These are phyloP conservation scores for Condylura cristata DNA, from an alignment of 2,113 vertebrate species.

Conservation along the genomic window DNA sequence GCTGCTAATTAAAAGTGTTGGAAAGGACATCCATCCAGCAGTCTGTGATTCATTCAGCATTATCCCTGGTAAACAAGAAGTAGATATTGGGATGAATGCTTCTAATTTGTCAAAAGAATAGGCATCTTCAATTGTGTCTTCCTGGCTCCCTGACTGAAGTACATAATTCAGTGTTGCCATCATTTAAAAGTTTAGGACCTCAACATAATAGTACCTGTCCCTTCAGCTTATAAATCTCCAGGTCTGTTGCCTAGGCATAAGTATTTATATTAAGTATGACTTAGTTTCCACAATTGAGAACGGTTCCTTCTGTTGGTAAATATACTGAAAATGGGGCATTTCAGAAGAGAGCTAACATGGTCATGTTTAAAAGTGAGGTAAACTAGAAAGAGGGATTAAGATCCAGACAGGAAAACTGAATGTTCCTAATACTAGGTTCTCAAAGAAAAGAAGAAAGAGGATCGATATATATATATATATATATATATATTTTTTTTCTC, in stretches of 20 bases:
- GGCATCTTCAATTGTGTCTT: slow-evolving; percentile 84
- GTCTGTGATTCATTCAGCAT: slow-evolving; percentile 83
- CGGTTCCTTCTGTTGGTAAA: background rate
- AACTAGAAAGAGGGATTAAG: background rate
- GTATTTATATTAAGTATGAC: slow-evolving; percentile 46
- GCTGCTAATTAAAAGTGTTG: slow-evolving; percentile 86
- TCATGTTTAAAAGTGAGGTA: slow-evolving; percentile 7
- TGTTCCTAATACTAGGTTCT: background rate
- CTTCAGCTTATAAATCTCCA: slow-evolving; percentile 57
- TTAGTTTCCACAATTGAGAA: slow-evolving; percentile 26
- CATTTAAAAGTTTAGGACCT: slow-evolving; percentile 73
- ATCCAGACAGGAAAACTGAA: background rate
- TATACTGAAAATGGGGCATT: background rate
- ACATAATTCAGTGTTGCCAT: slow-evolving; percentile 67
- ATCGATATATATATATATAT: no score
- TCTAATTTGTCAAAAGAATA: slow-evolving; percentile 85
- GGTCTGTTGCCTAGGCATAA: slow-evolving; percentile 35
- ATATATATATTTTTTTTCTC: no score
- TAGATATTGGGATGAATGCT: slow-evolving; percentile 83
- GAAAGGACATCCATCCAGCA: slow-evolving; percentile 79
- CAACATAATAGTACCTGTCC: slow-evolving; percentile 55
- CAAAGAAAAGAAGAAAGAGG: slow-evolving; percentile 1
- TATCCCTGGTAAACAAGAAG: slow-evolving; percentile 83
- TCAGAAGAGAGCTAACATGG: background rate
- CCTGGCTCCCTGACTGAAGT: slow-evolving; percentile 66